A percentile compares a stretch with the other conserved stretches of the same genome.
phyloP scores from a whole-genome alignment of 2,797 vertebrate species.

The Perodicticus potto region DNA sequence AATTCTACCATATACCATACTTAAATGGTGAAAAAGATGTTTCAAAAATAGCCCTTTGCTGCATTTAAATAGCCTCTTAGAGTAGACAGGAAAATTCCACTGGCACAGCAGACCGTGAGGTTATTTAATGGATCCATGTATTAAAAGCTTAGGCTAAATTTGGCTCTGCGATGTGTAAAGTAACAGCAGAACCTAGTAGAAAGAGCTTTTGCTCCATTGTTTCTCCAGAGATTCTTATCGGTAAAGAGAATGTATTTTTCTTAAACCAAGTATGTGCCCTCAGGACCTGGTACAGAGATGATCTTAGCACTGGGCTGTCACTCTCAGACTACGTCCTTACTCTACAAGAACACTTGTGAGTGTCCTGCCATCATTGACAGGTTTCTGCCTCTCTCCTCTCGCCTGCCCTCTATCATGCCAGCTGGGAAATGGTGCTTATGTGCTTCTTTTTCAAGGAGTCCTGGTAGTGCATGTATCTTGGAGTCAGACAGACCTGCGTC shows the following conservation, averaged over 20 bases:
- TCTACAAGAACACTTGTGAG: background rate
- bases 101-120: background rate
- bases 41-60: slow-evolving; percentile 69
- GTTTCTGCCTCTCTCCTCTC: background rate
- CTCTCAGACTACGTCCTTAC: background rate
- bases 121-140: slow-evolving; percentile 33
- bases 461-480: background rate
- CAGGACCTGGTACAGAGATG: background rate
- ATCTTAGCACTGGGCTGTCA: background rate
- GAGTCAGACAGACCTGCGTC: background rate
- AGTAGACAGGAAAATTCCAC: slow-evolving; percentile 70
- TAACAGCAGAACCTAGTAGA: slow-evolving; percentile 4
- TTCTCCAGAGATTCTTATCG: background rate
- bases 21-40: slow-evolving; percentile 63
- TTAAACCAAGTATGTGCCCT: background rate
- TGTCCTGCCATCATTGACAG: background rate
- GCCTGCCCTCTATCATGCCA: background rate
- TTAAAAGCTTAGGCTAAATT: slow-evolving; percentile 71
- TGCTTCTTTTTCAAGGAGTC: background rate
- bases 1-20: slow-evolving; percentile 23
- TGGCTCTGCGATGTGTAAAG: slow-evolving; percentile 32
- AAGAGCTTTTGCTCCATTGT: background rate
- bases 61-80: slow-evolving; percentile 68
- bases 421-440: background rate
- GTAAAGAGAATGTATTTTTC: background rate